phyloP scores from a whole-genome alignment of 2,888 invertebrate genomes.

The Volucella zonaria region DNA sequence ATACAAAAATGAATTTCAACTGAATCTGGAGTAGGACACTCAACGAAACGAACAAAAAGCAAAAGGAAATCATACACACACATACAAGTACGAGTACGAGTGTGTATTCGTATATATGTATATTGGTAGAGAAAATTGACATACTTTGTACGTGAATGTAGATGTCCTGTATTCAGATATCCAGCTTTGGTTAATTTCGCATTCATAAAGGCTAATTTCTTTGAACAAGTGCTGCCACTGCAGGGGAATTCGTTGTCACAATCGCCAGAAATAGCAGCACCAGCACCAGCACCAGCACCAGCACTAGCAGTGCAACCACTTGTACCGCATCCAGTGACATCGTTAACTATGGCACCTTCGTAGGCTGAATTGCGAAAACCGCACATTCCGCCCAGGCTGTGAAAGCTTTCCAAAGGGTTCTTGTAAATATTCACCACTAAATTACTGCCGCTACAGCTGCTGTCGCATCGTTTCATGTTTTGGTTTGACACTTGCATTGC shows the following conservation, averaged over 20 bases:
- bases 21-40: slow-evolving; percentile 46
- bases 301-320: slow-evolving; percentile 9
- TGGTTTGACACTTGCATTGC: slow-evolving; percentile 58
- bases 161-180: slow-evolving; percentile 77
- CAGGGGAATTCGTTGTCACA: slow-evolving; percentile 46
- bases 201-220: slow-evolving; percentile 77
- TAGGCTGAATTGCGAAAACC: slow-evolving; percentile 71
- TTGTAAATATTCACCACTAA: slow-evolving; percentile 76
- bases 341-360: slow-evolving; percentile 65
- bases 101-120: not conserved
- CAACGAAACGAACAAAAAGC: slow-evolving; percentile 1
- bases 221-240: slow-evolving; percentile 48
- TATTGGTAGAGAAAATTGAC: slow-evolving; percentile 25
- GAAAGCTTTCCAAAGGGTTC: slow-evolving; percentile 75
- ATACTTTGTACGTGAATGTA: slow-evolving; percentile 68
- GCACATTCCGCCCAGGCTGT: slow-evolving; percentile 48
- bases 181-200: slow-evolving; percentile 79
- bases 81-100: too few species aligned
- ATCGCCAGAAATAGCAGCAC: not conserved
- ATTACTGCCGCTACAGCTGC: slow-evolving; percentile 76
- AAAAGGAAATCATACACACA: not conserved
- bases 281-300: not conserved
- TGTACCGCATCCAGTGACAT: slow-evolving; percentile 46
- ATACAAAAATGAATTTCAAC: slow-evolving; percentile 1
- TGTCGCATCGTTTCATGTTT: slow-evolving; percentile 76